Conservation (phyloP, 2,797 vertebrate genomes). For the Gadopsis marmoratus region DNA sequence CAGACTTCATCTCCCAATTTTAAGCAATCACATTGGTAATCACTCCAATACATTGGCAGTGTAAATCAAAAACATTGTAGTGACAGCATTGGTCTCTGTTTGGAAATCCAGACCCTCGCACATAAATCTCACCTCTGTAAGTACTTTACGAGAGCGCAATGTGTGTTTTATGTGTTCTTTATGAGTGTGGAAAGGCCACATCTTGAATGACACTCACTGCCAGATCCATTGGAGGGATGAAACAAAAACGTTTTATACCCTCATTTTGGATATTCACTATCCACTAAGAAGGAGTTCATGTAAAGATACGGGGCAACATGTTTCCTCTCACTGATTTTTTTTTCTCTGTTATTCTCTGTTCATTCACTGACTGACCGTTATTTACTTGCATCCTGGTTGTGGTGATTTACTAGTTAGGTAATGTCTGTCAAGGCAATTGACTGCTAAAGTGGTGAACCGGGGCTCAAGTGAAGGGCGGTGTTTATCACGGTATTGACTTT, state of each 20-base stretch:
- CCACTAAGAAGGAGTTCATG: conserved; percentile 63
- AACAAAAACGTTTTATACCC: conserved; percentile 72
- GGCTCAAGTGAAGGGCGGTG: conserved; percentile 80
- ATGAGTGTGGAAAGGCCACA: conserved; percentile 82
- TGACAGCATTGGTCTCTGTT: conserved; percentile 73
- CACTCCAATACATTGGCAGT: conserved; percentile 40
- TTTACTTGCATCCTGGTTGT: conserved; percentile 78
- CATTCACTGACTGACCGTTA: conserved; percentile 53
- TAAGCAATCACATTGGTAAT: conserved; percentile 62
- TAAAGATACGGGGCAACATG: conserved; percentile 64
- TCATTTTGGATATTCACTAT: conserved; percentile 80
- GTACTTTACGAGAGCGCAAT: conserved; percentile 82
- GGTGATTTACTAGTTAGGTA: conserved; percentile 88
- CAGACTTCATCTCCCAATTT: conserved; percentile 47
- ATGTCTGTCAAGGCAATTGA: conserved; percentile 89
- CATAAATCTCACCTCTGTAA: conserved; percentile 83
- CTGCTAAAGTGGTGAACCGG: conserved; percentile 86
- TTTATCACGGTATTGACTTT: conserved; percentile 89
- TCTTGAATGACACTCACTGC: conserved; percentile 82
- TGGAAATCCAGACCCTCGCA: conserved; percentile 70
- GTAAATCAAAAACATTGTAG: conserved; percentile 73
- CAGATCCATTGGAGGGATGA: conserved; percentile 53
- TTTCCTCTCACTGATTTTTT: conserved; percentile 56
- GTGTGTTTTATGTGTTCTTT: conserved; percentile 87
- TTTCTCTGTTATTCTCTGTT: conserved; percentile 51